Conservation (phyloP, 2,888 invertebrate species). For the Apomyelois bistriatella region DNA sequence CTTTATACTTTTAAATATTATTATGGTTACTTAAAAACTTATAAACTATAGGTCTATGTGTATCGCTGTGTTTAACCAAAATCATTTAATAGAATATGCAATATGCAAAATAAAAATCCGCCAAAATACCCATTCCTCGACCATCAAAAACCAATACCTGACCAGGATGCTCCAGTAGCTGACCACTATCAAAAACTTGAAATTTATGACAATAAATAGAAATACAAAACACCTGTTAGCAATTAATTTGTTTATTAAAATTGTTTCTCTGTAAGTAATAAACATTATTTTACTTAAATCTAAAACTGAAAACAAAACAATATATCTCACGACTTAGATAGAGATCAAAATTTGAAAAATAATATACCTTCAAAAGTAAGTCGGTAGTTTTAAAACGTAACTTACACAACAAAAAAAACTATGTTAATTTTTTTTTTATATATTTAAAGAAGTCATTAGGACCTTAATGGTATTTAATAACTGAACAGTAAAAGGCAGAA, state of each 20-base stretch:
- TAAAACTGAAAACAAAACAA: no score
- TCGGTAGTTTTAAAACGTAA: slow-evolving; percentile 3
- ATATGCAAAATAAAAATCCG: neutral
- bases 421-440: no score
- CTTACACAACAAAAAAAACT: no score
- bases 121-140: neutral
- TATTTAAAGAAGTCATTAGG: no score
- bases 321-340: no score
- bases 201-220: neutral
- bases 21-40: no score
- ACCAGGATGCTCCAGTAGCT: neutral
- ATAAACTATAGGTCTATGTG: neutral
- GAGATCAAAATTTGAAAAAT: neutral
- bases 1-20: no score
- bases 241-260: neutral
- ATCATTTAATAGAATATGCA: neutral
- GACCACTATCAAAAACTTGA: neutral
- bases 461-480: neutral
- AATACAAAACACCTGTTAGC: neutral
- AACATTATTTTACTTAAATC: no score
- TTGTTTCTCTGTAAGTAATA: neutral
- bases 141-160: neutral
- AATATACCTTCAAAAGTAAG: no score
- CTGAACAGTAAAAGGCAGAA: slow-evolving; percentile 16
- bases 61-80: neutral